A percentile compares a stretch with the other conserved stretches of the same genome.
phyloP scores from a whole-genome alignment of 2,113 vertebrate genomes.

The Prionailurus viverrinus region DNA sequence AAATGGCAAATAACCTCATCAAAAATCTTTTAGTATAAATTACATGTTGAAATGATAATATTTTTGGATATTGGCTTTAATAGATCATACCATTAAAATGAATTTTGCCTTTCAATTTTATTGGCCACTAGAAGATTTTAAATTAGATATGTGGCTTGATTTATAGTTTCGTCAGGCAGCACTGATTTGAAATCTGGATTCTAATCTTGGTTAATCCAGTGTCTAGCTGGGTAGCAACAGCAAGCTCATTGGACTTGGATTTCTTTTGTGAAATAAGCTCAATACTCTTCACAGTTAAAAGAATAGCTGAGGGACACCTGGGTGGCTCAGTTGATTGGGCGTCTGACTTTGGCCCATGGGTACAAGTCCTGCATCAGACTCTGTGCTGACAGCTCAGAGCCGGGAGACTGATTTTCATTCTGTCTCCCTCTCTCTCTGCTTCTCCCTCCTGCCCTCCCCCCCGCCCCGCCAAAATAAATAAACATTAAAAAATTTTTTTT shows the following conservation, averaged over 20 bases:
- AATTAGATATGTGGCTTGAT: neutral
- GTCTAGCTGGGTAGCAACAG: neutral
- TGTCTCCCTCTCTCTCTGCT: no score
- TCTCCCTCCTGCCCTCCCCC: no score
- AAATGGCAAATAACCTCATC: neutral
- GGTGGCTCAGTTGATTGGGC: no score
- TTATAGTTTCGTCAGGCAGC: neutral
- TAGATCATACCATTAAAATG: neutral
- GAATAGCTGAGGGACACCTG: neutral
- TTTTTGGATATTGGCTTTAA: neutral
- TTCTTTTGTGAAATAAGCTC: neutral
- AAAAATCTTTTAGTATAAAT: neutral
- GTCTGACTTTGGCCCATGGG: no score
- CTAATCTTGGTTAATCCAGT: neutral
- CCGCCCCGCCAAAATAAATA: no score
- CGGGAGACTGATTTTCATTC: no score
- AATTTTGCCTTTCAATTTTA: neutral
- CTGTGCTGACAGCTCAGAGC: no score
- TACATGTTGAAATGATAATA: neutral
- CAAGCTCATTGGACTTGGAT: neutral
- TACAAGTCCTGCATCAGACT: no score
- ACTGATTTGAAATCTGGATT: neutral
- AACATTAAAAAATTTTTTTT: no score
- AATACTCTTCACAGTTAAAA: neutral
- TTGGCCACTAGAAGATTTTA: neutral